Base-by-base conservation (phyloP, 2,797 vertebrate species). In the Sebastes cheni region DNA sequence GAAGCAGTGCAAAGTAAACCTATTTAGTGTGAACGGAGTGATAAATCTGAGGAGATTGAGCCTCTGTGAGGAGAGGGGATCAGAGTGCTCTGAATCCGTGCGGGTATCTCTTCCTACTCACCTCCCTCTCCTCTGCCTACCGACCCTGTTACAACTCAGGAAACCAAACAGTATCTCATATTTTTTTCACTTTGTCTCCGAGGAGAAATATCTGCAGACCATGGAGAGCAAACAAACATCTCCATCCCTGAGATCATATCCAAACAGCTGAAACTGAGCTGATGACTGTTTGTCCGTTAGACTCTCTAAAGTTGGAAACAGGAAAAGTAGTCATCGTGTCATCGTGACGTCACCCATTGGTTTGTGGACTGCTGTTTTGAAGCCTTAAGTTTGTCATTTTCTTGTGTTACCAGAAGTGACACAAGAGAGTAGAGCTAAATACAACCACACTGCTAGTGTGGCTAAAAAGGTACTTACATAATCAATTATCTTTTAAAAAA, bases 11-110 rank as follows among this genome's bases (percentile, higher is more conserved):
- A 71, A 71, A 65, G 71, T 55, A 81, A 81, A 64, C 50, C 81
- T 67, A 79, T 75, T 89, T 80, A 77, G 78, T 4, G 36, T 52
- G 58, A 86, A 80, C 64, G 62, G 46, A 72, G 68, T 75, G 32
- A 46, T 67, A 76, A 68, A 79, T 82, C 72, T 69, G 68, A 80
- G 61, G 80, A 88, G 75, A 81, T 77, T 84, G 54, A 36, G 66
- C 61, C 73, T 83, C 77, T 81, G 77, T 70, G 79, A 86, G 81
- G 52, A 64, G 42, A 85, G 1, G 65, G 76, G 75, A 88, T 91
- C 77, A 90, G 89, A 91, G 80, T 55, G 67, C 66, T 88, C 61
- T 74, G 61, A 87, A 86, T 88, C 79, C 68, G 59, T 68, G 77
- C 72, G 68, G 34, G 87, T 79, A 88, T 86, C 81, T 78, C 66